Conservation (phyloP, 2,888 invertebrate genomes). For the Eilema griseolum region DNA sequence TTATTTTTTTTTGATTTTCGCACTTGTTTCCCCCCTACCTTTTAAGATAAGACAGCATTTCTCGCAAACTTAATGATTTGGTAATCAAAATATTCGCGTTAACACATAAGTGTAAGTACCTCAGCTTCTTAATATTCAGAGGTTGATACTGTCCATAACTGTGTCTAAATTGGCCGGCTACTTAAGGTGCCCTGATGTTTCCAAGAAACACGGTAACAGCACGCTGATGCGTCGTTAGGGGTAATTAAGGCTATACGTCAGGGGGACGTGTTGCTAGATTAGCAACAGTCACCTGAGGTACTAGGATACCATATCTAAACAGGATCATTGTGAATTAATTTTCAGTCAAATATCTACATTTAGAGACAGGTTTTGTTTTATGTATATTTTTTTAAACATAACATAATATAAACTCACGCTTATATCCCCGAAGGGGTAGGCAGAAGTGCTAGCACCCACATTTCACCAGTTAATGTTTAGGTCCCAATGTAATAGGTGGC, state of each 20-base stretch:
- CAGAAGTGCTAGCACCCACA: too few relatives aligned
- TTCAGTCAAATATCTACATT: too few relatives aligned
- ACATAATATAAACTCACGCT: too few relatives aligned
- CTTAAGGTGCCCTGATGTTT: slow-evolving; percentile 3
- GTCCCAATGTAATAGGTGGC: too few relatives aligned
- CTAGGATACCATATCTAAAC: neutral
- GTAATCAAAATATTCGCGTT: neutral
- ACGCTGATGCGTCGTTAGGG: slow-evolving; percentile 7
- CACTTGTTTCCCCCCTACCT: too few relatives aligned
- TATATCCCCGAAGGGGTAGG: too few relatives aligned
- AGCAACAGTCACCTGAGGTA: neutral
- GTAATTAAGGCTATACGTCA: slow-evolving; percentile 15
- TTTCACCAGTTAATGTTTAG: too few relatives aligned
- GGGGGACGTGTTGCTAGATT: slow-evolving; percentile 5
- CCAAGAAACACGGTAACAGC: neutral
- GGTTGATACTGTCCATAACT: neutral
- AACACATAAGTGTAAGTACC: neutral
- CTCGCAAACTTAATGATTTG: neutral
- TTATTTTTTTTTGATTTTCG: too few relatives aligned
- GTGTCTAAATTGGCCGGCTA: neutral
- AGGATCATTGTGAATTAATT: neutral
- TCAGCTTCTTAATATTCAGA: neutral
- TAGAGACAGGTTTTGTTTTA: neutral
- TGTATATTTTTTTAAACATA: too few relatives aligned
- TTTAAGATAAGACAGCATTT: too few relatives aligned